These are phyloP conservation scores for Pipistrellus pipistrellus DNA, from an alignment of 2,797 vertebrate species.

Conservation along the genomic window DNA sequence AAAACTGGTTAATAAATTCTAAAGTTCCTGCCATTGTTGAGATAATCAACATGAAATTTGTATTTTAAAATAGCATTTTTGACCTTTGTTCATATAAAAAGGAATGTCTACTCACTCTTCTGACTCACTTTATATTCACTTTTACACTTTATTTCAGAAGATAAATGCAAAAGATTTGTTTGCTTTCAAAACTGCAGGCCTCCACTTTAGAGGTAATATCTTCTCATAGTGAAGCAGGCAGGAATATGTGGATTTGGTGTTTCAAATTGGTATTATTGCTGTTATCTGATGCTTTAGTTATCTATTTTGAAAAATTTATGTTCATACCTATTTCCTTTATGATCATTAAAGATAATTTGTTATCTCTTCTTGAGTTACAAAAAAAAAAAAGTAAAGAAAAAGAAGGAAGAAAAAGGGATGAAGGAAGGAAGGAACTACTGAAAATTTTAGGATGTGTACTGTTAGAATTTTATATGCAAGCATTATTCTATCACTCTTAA, in stretches of 20 bases:
- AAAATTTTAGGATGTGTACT: background rate
- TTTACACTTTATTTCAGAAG: conserved; percentile 49
- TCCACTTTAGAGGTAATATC: conserved; percentile 10
- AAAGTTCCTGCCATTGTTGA: conserved; percentile 2
- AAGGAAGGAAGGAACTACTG: background rate
- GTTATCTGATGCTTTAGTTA: conserved; percentile 59
- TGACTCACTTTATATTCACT: background rate
- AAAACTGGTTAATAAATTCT: background rate
- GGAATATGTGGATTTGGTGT: background rate
- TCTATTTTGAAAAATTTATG: conserved; percentile 65
- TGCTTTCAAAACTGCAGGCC: background rate
- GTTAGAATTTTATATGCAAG: background rate
- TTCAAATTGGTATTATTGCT: conserved; percentile 48
- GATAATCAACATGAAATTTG: background rate
- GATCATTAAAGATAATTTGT: background rate
- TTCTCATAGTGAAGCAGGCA: background rate
- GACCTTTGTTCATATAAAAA: conserved; percentile 59
- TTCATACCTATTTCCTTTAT: background rate
- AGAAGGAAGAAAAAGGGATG: background rate
- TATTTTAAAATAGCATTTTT: conserved; percentile 56
- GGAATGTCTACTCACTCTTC: background rate
- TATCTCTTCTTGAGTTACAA: conserved; percentile 6
- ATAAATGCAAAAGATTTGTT: background rate
- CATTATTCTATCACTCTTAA: background rate
- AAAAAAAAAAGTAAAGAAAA: background rate